These are phyloP conservation scores for Bombus huntii DNA, from an alignment of 1,140 invertebrate genomes.

Conservation along the genomic window DNA sequence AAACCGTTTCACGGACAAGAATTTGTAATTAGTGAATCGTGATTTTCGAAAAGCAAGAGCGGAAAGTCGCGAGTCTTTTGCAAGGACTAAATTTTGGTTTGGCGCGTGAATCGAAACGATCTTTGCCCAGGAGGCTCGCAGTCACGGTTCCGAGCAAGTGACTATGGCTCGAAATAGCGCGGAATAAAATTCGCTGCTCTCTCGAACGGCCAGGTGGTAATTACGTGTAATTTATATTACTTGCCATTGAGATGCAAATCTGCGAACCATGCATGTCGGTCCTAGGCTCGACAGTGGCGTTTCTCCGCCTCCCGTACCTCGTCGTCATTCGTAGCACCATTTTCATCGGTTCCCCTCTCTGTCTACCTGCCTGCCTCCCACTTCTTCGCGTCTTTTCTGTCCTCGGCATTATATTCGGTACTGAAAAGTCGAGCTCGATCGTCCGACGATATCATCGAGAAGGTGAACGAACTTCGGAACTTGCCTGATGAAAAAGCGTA, in stretches of 20 bases:
- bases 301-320: constrained; percentile 29
- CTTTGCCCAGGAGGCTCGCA: not conserved
- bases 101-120: not conserved
- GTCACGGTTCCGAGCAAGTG: constrained; percentile 21
- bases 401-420: constrained; percentile 1
- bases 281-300: constrained; percentile 34
- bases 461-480: not conserved
- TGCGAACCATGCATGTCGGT: constrained; percentile 70
- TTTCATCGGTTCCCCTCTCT: constrained; percentile 26
- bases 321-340: constrained; percentile 19
- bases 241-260: constrained; percentile 82
- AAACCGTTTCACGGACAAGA: no score
- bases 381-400: not conserved
- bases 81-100: not conserved
- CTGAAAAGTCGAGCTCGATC: not conserved
- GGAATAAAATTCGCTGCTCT: constrained; percentile 78
- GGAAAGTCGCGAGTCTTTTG: not conserved
- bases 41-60: not conserved
- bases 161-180: constrained; percentile 73
- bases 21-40: not conserved
- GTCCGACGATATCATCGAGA: constrained; percentile 2
- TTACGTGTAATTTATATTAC: constrained; percentile 83
- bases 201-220: constrained; percentile 79
- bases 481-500: not conserved
- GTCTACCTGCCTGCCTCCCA: not conserved